Conservation (phyloP, 2,888 invertebrate species). For the Iselma pallidipennis region DNA sequence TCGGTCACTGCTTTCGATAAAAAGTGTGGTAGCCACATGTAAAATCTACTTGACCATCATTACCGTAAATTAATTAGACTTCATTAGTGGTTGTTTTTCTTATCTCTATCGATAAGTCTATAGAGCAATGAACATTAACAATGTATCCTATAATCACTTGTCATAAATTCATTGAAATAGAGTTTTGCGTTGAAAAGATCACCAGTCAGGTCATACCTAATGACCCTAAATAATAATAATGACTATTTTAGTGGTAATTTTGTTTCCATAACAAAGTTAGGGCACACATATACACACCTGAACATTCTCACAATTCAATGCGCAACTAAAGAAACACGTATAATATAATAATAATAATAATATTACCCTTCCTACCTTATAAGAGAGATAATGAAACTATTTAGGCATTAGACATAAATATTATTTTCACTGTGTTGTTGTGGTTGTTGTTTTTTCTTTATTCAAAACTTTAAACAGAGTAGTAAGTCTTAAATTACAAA, state of each 20-base stretch:
- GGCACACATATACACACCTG: slow-evolving; percentile 43
- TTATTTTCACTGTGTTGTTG: too few species aligned
- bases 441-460: too few species aligned
- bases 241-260: slow-evolving; percentile 53
- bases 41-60: too few species aligned
- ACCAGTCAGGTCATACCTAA: slow-evolving; percentile 45
- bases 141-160: too few species aligned
- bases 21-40: slow-evolving; percentile 1
- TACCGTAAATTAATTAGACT: too few species aligned
- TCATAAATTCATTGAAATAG: slow-evolving; percentile 9
- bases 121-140: slow-evolving; percentile 13
- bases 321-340: slow-evolving; percentile 24
- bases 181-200: slow-evolving; percentile 20
- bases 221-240: slow-evolving; percentile 51
- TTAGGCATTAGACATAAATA: too few species aligned
- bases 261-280: slow-evolving; percentile 55
- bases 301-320: slow-evolving; percentile 46
- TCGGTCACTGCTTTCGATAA: neutral
- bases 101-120: too few species aligned
- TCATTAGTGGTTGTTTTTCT: too few species aligned
- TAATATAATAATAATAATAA: slow-evolving; percentile 32
- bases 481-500: slow-evolving; percentile 44
- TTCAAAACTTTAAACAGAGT: slow-evolving; percentile 44
- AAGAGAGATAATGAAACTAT: slow-evolving; percentile 43
- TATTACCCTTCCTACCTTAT: slow-evolving; percentile 35